Evolutionary conservation across 2,888 invertebrate genomes (phyloP), one percentile per base, ranked within the genome.

Genomic region (Calliphora vomitoria): DNA sequence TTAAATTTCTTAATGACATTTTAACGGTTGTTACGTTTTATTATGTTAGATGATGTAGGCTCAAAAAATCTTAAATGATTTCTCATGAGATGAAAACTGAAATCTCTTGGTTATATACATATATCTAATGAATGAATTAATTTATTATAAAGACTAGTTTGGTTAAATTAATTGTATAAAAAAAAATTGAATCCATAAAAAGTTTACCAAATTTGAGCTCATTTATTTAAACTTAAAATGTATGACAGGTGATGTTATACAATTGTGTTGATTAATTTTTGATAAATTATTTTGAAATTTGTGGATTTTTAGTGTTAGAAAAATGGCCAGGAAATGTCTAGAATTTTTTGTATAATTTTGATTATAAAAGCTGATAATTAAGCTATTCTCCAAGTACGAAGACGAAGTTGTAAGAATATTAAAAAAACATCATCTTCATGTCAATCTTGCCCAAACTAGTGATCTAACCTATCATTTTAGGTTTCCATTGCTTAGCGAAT

Each of bases 1-100:
- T 55, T 38, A 35, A 72, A 72, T 44, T 71, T 81, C 18, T 66
- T 82, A 35, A 66, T 55, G 55, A 68, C 13, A 74, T 35, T 75
- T 82, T 74, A 75, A 64, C 74, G 44, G 41, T 74, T 38, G 41
- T 8, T 55, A 55, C 35, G 66, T 15, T 25, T 68, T 55, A 18
- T 58, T 55, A 55, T 50, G 35, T 6, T 35, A 35, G 4, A 13
- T 47, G 47, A 13, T 38, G 66, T 74, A 38, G 44, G 44, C 44
- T 5, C n/a, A 58, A 44, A 55, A 15, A 60, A 68, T 71, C 15
- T 15, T 1, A 15, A 15, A 15, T 13, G 55, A 25, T 35, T 53
- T 71, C 31, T 25, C 38, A 71, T 55, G 44, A 58, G 38, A 35
- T 35, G 35, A 35, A 35, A 35, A 35, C 35, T 35, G 35, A 35